Percentiles rank a stretch among this genome's conserved stretches.
These are phyloP conservation scores for Cettia cetti DNA, from an alignment of 2,113 vertebrate species.

Conservation along the genomic window DNA sequence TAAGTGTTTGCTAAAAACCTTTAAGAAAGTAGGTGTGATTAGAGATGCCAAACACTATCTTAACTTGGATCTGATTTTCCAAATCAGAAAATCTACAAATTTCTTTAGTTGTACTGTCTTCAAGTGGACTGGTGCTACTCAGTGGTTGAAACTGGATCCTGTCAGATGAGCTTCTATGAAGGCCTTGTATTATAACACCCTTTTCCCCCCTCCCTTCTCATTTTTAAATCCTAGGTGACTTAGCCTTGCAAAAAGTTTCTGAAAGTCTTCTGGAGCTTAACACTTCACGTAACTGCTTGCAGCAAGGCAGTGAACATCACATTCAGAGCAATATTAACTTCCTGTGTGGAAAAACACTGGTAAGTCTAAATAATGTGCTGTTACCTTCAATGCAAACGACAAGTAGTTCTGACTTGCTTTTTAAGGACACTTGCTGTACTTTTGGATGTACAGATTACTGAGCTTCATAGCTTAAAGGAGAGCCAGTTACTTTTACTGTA, in stretches of 20 bases:
- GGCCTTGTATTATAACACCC: not conserved
- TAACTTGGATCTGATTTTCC: not conserved
- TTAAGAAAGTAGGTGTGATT: not conserved
- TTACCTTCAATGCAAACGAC: not conserved
- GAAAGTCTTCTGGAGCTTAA: slow-evolving; percentile 80
- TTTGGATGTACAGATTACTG: not conserved
- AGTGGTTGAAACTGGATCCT: not conserved
- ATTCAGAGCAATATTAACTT: slow-evolving; percentile 89
- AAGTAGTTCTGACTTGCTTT: not conserved
- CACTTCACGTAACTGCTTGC: slow-evolving; percentile 62
- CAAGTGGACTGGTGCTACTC: not conserved
- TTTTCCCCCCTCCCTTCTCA: accelerated
- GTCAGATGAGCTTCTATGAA: not conserved
- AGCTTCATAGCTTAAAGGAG: not conserved
- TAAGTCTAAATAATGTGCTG: slow-evolving; percentile 60
- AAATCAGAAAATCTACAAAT: not conserved
- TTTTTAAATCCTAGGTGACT: slow-evolving; percentile 73
- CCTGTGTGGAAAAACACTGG: slow-evolving; percentile 93
- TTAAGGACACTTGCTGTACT: not conserved
- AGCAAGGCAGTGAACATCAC: slow-evolving; percentile 30
- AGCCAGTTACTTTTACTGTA: not conserved
- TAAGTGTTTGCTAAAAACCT: not conserved
- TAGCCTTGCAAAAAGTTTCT: slow-evolving; percentile 58
- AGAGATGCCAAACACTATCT: not conserved
- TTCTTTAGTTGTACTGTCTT: not conserved